A percentile compares a stretch with the other conserved stretches of the same genome.
Conservation (phyloP, 2,888 invertebrate genomes). For the Cantharis nigra region DNA sequence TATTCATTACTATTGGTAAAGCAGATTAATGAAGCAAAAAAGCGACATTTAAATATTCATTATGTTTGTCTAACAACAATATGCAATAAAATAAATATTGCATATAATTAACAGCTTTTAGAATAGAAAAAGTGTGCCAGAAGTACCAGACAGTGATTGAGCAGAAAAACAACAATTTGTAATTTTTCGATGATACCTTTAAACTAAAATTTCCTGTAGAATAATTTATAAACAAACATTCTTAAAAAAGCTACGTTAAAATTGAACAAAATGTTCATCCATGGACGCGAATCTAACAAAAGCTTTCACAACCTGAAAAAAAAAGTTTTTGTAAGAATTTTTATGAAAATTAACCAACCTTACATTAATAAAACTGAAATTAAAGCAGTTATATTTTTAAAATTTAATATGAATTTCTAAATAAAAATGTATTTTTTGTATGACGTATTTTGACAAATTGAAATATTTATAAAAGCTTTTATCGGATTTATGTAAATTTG, state of each 20-base stretch:
- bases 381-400: background rate
- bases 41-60: background rate
- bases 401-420: background rate
- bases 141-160: background rate
- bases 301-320: background rate
- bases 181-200: background rate
- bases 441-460: background rate
- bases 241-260: background rate
- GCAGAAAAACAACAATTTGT: background rate
- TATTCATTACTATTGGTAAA: background rate
- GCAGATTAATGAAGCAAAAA: background rate
- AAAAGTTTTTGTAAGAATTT: background rate
- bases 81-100: background rate
- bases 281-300: background rate
- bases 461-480: background rate
- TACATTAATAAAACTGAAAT: background rate
- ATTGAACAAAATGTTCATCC: background rate
- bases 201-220: background rate
- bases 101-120: background rate
- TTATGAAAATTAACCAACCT: background rate
- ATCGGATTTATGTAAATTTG: background rate
- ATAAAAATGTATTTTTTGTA: background rate
- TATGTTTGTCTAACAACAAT: background rate
- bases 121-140: background rate
- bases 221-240: background rate